phyloP scores from a whole-genome alignment of 2,113 vertebrate species.

The Eulacestoma nigropectus region DNA sequence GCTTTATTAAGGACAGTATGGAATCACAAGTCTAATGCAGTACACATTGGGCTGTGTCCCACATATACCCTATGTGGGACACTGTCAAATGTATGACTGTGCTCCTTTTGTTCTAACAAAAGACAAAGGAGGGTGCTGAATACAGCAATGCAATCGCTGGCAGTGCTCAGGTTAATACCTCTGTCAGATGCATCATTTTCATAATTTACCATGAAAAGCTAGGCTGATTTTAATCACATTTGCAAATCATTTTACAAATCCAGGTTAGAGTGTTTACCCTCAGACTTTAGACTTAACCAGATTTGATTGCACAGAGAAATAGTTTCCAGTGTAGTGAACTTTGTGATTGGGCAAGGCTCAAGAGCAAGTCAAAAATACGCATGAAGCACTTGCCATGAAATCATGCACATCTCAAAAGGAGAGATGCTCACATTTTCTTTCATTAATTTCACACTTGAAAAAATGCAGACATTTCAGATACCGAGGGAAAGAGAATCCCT shows the following conservation, averaged over 20 bases:
- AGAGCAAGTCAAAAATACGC: not conserved
- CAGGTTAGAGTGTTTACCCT: not conserved
- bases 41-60: not conserved
- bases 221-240: not conserved
- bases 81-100: not conserved
- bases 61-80: not conserved
- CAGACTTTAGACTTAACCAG: not conserved
- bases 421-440: not conserved
- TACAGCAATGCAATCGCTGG: not conserved
- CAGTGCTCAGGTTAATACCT: not conserved
- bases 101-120: not conserved
- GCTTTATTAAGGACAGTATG: slow-evolving; percentile 18
- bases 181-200: not conserved
- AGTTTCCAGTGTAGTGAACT: not conserved
- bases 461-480: not conserved
- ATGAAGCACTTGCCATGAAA: not conserved
- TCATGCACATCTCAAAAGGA: not conserved
- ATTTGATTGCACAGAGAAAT: not conserved
- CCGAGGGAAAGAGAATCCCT: not conserved
- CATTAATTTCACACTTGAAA: not conserved
- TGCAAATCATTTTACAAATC: not conserved
- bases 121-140: not conserved
- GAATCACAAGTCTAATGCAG: not conserved
- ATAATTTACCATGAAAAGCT: not conserved
- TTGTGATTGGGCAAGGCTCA: not conserved